These are phyloP conservation scores for Drosophila subpulchrella DNA, from an alignment of 1,140 invertebrate genomes.

Conservation along the genomic window DNA sequence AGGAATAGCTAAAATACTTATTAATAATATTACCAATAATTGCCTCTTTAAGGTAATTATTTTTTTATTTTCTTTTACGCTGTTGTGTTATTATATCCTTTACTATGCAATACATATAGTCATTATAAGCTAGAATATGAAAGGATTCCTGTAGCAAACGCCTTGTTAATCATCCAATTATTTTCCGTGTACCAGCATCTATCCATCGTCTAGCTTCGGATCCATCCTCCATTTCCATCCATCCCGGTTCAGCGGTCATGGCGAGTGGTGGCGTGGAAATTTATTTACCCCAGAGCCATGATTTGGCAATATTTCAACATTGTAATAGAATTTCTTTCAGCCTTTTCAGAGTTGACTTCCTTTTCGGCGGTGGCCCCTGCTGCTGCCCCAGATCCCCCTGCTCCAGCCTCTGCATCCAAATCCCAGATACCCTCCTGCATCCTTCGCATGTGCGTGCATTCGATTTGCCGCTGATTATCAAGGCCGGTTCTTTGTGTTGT, in stretches of 20 bases:
- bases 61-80: too few species aligned
- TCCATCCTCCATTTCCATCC: constrained; percentile 27
- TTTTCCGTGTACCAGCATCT: constrained; percentile 31
- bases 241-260: constrained; percentile 70
- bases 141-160: too few species aligned
- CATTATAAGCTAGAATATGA: background rate
- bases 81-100: background rate
- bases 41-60: too few species aligned
- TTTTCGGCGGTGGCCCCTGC: constrained; percentile 31
- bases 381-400: constrained; percentile 9
- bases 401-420: background rate
- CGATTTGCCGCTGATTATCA: constrained; percentile 71
- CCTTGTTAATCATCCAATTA: background rate
- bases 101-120: background rate
- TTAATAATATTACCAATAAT: too few species aligned
- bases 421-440: background rate
- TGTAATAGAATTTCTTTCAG: constrained; percentile 78
- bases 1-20: too few species aligned
- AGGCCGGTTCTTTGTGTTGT: constrained; percentile 58
- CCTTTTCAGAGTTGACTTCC: constrained; percentile 61
- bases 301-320: constrained; percentile 82
- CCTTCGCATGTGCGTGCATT: constrained; percentile 63
- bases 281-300: constrained; percentile 80
- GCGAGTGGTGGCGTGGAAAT: constrained; percentile 72
- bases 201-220: constrained; percentile 3